Conservation (phyloP, 2,113 vertebrate genomes). For the Myrmophylax atrothorax region DNA sequence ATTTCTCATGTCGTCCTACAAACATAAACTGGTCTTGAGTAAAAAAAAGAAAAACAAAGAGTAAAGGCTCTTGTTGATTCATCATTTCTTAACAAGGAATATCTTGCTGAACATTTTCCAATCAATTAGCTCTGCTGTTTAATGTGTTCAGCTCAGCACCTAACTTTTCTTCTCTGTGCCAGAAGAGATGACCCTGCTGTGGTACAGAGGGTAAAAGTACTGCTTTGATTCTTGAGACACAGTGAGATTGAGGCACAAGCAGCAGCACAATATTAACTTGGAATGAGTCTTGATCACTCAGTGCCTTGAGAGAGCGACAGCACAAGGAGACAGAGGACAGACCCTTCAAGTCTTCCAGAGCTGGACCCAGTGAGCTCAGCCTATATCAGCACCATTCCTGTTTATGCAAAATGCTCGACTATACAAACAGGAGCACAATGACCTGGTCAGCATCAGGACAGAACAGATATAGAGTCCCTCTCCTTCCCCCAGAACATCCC, state of each 20-base stretch:
- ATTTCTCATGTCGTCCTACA: background rate
- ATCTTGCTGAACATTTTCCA: background rate
- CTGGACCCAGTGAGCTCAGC: background rate
- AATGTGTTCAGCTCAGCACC: background rate
- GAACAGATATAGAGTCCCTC: background rate
- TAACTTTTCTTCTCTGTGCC: background rate
- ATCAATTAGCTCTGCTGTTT: background rate
- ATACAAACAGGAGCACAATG: background rate
- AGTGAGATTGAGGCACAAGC: rapidly evolving
- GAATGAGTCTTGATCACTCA: background rate
- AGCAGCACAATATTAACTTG: background rate
- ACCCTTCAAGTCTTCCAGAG: background rate
- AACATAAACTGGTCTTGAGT: background rate
- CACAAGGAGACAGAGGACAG: background rate
- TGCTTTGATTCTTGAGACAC: background rate
- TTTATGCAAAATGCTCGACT: background rate
- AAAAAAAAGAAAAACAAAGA: background rate
- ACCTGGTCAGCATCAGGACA: background rate
- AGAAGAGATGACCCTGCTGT: background rate
- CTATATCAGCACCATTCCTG: background rate
- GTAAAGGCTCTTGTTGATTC: background rate
- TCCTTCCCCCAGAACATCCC: background rate
- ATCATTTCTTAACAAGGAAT: background rate
- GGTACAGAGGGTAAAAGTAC: background rate
- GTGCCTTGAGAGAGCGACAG: background rate